Percentiles rank a stretch among this genome's conserved stretches.
Evolutionary conservation across 2,888 invertebrate species (phyloP).

Genomic region (Margaritifera margaritifera): DNA sequence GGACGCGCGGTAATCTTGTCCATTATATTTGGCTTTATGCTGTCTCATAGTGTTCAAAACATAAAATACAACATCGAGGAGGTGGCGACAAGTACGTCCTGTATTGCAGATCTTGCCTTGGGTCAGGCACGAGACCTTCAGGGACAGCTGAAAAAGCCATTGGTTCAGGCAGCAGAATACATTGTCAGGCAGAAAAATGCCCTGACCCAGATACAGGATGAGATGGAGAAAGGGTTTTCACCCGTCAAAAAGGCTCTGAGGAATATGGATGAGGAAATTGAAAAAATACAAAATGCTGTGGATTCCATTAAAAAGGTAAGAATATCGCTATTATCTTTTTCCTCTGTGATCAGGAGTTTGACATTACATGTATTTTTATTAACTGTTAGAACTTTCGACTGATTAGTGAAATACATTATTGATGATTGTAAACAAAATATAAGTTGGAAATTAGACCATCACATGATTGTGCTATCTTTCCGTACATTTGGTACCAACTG

Average conservation of each 20-base stretch:
- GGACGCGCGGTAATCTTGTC: constrained; percentile 39
- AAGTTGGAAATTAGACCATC: no score
- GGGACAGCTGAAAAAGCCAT: constrained; percentile 27
- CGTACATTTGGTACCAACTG: no score
- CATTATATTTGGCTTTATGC: constrained; percentile 39
- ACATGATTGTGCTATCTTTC: no score
- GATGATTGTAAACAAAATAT: no score
- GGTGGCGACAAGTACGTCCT: constrained; percentile 39
- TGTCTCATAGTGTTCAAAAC: constrained; percentile 39
- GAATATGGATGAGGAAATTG: constrained; percentile 11
- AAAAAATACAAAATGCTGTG: no score
- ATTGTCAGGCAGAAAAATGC: constrained; percentile 11
- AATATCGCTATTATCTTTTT: no score
- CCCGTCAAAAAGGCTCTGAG: constrained; percentile 10
- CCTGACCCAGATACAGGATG: constrained; percentile 8
- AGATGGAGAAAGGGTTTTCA: constrained; percentile 10
- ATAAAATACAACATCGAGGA: constrained; percentile 39
- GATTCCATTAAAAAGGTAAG: no score
- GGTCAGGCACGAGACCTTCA: constrained; percentile 36
- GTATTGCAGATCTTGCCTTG: constrained; percentile 42
- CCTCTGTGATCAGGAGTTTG: no score
- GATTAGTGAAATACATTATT: no score
- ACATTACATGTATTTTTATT: no score
- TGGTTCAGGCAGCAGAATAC: constrained; percentile 20
- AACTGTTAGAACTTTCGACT: no score